Conservation (phyloP, 2,797 vertebrate genomes). For the Neosilurus hyrtlii region DNA sequence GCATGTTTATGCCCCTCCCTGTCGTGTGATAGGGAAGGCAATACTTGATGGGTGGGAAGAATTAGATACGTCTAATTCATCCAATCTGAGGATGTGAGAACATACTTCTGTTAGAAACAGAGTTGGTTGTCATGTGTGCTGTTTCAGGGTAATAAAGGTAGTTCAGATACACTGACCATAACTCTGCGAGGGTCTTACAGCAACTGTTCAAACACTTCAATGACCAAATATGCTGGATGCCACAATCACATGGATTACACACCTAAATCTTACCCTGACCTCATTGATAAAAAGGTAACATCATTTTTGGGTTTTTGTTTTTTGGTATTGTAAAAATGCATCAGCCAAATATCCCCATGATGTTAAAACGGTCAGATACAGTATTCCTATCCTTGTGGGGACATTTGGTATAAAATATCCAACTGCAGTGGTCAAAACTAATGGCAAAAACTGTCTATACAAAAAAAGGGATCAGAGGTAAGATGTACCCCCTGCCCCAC, state of each 20-base stretch:
- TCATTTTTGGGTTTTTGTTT: background rate
- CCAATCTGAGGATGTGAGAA: background rate
- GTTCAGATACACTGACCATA: slow-evolving; percentile 19
- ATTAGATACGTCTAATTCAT: background rate
- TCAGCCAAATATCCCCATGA: background rate
- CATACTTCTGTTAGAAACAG: background rate
- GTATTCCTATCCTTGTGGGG: background rate
- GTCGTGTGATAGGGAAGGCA: too few relatives aligned
- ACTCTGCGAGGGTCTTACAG: background rate
- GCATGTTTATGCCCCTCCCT: too few relatives aligned
- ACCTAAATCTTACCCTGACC: background rate
- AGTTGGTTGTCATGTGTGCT: background rate
- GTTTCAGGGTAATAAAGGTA: slow-evolving; percentile 15
- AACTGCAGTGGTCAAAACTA: background rate
- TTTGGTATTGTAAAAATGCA: background rate
- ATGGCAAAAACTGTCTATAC: background rate
- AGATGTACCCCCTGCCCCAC: background rate
- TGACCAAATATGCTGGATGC: background rate
- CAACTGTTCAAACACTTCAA: background rate
- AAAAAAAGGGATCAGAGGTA: background rate
- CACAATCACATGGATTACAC: slow-evolving; percentile 7
- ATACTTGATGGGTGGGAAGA: too few relatives aligned
- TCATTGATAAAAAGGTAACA: background rate
- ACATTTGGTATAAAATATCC: background rate
- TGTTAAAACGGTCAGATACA: background rate